Conservation (phyloP, 2,113 vertebrate genomes). For the Cyprinodon variegatus region DNA sequence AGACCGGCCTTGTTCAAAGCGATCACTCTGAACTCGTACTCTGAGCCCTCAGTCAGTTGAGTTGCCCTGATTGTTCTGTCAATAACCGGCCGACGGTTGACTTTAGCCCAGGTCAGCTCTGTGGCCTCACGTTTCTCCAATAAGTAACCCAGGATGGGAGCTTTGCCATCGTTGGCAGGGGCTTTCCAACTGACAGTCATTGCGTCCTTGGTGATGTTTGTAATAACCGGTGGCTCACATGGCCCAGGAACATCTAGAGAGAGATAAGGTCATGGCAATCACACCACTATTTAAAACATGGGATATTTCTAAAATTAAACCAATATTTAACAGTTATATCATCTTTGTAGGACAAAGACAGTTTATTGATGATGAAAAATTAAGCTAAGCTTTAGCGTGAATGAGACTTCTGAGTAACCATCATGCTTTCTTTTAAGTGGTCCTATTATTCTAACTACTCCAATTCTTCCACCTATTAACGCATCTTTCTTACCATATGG, state of each 20-base stretch:
- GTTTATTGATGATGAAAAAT: too few species aligned
- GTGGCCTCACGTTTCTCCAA: constrained; percentile 95
- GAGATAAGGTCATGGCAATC: background rate
- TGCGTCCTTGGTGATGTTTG: constrained; percentile 92
- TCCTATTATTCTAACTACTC: too few species aligned
- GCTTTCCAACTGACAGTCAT: constrained; percentile 99
- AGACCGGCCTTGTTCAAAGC: constrained; percentile 96
- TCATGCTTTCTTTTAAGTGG: too few species aligned
- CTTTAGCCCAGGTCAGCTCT: constrained; percentile 92
- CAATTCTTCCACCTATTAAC: too few species aligned
- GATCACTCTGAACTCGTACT: constrained; percentile 96
- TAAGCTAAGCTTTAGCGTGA: too few species aligned
- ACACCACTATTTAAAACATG: too few species aligned
- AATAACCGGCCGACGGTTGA: constrained; percentile 93
- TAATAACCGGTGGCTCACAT: constrained; percentile 93
- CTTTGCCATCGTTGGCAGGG: constrained; percentile 92
- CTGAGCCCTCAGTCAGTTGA: constrained; percentile 92
- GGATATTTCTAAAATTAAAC: too few species aligned
- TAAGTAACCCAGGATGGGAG: constrained; percentile 92
- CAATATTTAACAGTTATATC: too few species aligned
- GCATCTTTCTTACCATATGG: constrained; percentile 85
- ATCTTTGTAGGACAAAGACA: too few species aligned
- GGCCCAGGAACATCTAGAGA: constrained; percentile 91
- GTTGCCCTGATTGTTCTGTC: constrained; percentile 93
- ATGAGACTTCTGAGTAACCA: too few species aligned